These are phyloP conservation scores for Aplidium turbinatum DNA, from an alignment of 23 tunicate genomes.

Conservation along the genomic window DNA sequence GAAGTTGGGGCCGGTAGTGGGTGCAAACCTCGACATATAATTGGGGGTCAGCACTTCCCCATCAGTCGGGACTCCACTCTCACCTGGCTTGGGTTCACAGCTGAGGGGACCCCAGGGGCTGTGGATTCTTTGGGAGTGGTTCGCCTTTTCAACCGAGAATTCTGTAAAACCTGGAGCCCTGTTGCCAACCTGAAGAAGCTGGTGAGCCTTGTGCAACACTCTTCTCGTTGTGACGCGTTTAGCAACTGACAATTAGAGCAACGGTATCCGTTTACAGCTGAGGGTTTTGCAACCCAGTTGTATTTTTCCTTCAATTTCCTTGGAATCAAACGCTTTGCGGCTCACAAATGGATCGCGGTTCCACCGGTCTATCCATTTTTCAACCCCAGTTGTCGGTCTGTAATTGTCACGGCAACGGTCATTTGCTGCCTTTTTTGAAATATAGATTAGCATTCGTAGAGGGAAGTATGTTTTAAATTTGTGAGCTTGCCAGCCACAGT, in stretches of 20 bases:
- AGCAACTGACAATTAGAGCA: neutral
- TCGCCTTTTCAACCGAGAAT: slow-evolving; percentile 78
- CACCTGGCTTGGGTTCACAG: slow-evolving; percentile 87
- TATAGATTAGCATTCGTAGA: too few species aligned
- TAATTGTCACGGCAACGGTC: too few species aligned
- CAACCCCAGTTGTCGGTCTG: too few species aligned
- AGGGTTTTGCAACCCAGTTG: neutral
- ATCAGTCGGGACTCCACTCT: slow-evolving; percentile 63
- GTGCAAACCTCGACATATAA: slow-evolving; percentile 53
- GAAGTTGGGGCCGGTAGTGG: slow-evolving; percentile 76
- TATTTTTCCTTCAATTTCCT: neutral
- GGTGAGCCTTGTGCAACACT: slow-evolving; percentile 23
- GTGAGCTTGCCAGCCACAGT: too few species aligned
- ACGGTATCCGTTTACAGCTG: neutral
- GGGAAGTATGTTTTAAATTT: too few species aligned
- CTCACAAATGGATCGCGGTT: too few species aligned
- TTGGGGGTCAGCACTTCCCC: slow-evolving; percentile 63
- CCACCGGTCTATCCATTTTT: too few species aligned
- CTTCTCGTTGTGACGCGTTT: neutral
- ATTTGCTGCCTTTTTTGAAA: too few species aligned
- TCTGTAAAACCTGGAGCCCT: slow-evolving; percentile 68
- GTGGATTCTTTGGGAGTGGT: slow-evolving; percentile 74
- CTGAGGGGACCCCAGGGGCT: slow-evolving; percentile 92
- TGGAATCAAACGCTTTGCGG: too few species aligned
- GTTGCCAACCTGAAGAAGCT: slow-evolving; percentile 45